These are phyloP conservation scores for Macroglossus sobrinus DNA, from an alignment of 2,113 vertebrate species.

Conservation along the genomic window DNA sequence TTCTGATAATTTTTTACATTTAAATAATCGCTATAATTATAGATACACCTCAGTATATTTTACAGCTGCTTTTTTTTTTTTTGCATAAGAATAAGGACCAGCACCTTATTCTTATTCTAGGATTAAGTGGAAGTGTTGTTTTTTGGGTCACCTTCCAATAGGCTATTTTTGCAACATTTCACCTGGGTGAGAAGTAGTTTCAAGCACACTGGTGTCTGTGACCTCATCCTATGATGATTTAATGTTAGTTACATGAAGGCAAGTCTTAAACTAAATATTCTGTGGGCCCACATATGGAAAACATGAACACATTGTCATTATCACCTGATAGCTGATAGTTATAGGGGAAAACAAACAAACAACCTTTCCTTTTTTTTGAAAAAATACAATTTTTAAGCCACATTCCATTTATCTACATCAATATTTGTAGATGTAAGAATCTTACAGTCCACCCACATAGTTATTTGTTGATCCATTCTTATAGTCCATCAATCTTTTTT, in stretches of 20 bases:
- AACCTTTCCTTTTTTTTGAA: background rate
- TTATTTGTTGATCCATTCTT: slow-evolving; percentile 68
- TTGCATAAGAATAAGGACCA: no score
- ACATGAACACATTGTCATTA: background rate
- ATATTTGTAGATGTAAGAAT: slow-evolving; percentile 52
- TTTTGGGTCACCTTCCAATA: background rate
- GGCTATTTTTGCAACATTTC: background rate
- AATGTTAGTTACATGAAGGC: background rate
- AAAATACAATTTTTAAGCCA: slow-evolving; percentile 49
- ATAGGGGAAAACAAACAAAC: slow-evolving; percentile 5
- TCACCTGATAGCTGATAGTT: background rate
- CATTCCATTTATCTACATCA: slow-evolving; percentile 43
- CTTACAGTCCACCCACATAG: slow-evolving; percentile 40
- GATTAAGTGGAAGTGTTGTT: background rate
- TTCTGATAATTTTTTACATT: background rate
- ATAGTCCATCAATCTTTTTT: slow-evolving; percentile 71
- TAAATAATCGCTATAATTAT: background rate
- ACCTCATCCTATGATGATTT: slow-evolving; percentile 19
- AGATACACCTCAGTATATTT: background rate
- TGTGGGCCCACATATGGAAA: background rate
- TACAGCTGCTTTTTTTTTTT: background rate
- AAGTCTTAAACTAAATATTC: background rate
- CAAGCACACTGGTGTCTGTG: background rate
- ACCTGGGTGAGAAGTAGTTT: background rate
- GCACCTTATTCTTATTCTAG: no score